Base-by-base conservation (phyloP, 1,140 invertebrate genomes). In the Globodera ellingtonae region DNA sequence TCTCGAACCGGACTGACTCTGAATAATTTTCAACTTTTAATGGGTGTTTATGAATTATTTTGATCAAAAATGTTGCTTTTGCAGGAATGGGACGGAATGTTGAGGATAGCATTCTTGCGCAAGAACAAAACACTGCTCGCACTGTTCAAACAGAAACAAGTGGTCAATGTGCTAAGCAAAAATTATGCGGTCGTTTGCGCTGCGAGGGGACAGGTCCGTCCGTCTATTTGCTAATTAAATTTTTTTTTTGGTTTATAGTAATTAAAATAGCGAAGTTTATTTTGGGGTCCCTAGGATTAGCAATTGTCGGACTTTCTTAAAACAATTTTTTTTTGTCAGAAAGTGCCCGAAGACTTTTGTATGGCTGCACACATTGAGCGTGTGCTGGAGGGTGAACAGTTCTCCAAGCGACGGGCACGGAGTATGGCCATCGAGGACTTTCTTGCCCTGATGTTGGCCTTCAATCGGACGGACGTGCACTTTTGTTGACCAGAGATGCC, bases 391-490 rank as follows among this genome's bases (percentile, higher is more conserved):
- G 89, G 93, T 79, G 90, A 85, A 78, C 89, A 88, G 52, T 94
- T 93, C 87, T 92, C 93, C 82, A 92, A 94, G 75, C 94, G 93
- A 90, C 91, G 97, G 89, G 94, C 97, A 2, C 92, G 97, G 88
- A 93, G 92, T 4, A 95, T 99, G 95, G 95, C 97, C 86, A 93
- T 95, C 83, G 96, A 98, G 91, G 96, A 99, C 89, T 98, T 99
- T 90, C 93, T 98, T 87, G 91, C 92, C 92, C 78, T 89, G 62
- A 79, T 89, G 52, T 74, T 89, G 6, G 81, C 83, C 21, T 89
- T 89, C 67, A 89, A 89, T 65, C 87, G 87, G 59, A 79, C 80
- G 35, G 86, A 85, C 47, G 83, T 89, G 75, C 87, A 89, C 67
- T 89, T 89, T 70, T 70, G 67, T 70, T 70, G 67, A 70, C 35